Evolutionary conservation across 2,888 invertebrate species (phyloP).

Genomic region (Ernsta delagoae): DNA sequence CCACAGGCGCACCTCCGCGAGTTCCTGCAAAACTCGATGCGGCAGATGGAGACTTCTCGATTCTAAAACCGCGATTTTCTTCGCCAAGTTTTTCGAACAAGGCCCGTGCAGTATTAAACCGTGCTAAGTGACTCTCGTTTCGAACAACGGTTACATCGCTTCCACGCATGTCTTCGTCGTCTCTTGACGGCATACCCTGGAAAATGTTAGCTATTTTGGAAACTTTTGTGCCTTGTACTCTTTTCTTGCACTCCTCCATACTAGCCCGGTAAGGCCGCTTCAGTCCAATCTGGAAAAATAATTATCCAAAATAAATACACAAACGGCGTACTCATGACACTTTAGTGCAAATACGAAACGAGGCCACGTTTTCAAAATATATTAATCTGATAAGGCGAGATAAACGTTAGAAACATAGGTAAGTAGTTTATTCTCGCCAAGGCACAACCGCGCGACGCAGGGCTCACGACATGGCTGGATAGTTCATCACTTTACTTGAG

Average conservation of each 20-base stretch:
- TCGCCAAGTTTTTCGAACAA: slow-evolving; percentile 95
- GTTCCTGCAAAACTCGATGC: slow-evolving; percentile 84
- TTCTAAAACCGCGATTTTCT: slow-evolving; percentile 86
- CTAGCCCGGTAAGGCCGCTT: slow-evolving; percentile 82
- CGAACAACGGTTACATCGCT: slow-evolving; percentile 90
- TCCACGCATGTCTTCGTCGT: slow-evolving; percentile 80
- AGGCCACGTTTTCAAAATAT: slow-evolving; percentile 54
- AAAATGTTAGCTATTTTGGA: slow-evolving; percentile 96
- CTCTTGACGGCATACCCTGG: slow-evolving; percentile 89
- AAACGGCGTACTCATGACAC: slow-evolving; percentile 48
- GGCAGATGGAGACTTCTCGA: slow-evolving; percentile 85
- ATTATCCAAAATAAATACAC: slow-evolving; percentile 56
- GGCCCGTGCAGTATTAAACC: slow-evolving; percentile 96
- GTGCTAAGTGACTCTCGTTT: slow-evolving; percentile 95
- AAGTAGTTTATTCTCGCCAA: slow-evolving; percentile 64
- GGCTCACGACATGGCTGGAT: slow-evolving; percentile 61
- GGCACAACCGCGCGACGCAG: slow-evolving; percentile 61
- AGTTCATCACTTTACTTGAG: slow-evolving; percentile 75
- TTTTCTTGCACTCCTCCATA: slow-evolving; percentile 88
- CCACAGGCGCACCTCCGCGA: slow-evolving; percentile 78
- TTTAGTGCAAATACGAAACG: slow-evolving; percentile 51
- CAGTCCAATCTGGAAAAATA: slow-evolving; percentile 78
- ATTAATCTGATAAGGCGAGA: slow-evolving; percentile 65
- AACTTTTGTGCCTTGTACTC: slow-evolving; percentile 91
- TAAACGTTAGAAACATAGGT: slow-evolving; percentile 67